These are phyloP conservation scores for Sebastes goodei DNA, from an alignment of 2,797 vertebrate species.

Conservation along the genomic window DNA sequence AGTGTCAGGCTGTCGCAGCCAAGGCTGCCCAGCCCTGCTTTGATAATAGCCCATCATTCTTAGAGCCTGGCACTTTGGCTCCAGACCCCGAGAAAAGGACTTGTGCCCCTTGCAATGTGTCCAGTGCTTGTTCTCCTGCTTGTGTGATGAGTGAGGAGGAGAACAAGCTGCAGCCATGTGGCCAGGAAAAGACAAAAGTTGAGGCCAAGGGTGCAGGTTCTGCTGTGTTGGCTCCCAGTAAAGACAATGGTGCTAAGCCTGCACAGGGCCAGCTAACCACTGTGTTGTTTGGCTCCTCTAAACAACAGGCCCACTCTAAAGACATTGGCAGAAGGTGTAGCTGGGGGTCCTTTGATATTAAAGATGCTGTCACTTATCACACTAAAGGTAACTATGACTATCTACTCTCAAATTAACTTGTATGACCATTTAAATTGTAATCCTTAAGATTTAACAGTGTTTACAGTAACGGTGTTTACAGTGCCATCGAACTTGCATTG, in stretches of 20 bases:
- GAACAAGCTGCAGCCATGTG: slow-evolving; percentile 84
- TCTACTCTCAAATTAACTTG: not conserved
- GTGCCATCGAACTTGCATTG: not conserved
- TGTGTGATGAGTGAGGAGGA: slow-evolving; percentile 83
- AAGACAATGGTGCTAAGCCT: slow-evolving; percentile 89
- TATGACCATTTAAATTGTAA: not conserved
- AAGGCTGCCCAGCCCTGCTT: slow-evolving; percentile 86
- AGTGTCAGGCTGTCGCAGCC: slow-evolving; percentile 82
- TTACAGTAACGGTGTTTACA: not conserved
- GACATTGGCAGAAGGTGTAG: slow-evolving; percentile 91
- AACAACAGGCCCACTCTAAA: slow-evolving; percentile 90
- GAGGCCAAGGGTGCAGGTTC: slow-evolving; percentile 85
- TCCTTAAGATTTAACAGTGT: not conserved
- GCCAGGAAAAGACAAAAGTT: slow-evolving; percentile 84
- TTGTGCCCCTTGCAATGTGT: slow-evolving; percentile 84
- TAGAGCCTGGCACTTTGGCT: slow-evolving; percentile 86
- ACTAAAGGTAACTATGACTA: slow-evolving; percentile 90
- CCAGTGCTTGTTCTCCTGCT: slow-evolving; percentile 66
- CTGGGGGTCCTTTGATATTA: slow-evolving; percentile 92
- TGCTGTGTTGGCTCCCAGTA: slow-evolving; percentile 86
- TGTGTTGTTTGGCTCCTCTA: slow-evolving; percentile 90
- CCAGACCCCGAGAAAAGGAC: slow-evolving; percentile 93
- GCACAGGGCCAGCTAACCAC: slow-evolving; percentile 87
- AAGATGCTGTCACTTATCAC: slow-evolving; percentile 97
- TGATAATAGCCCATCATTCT: slow-evolving; percentile 83